Percentiles rank a stretch among this genome's conserved stretches.
These are phyloP conservation scores for Bambusicola thoracicus DNA, from an alignment of 2,113 vertebrate genomes.

Conservation along the genomic window DNA sequence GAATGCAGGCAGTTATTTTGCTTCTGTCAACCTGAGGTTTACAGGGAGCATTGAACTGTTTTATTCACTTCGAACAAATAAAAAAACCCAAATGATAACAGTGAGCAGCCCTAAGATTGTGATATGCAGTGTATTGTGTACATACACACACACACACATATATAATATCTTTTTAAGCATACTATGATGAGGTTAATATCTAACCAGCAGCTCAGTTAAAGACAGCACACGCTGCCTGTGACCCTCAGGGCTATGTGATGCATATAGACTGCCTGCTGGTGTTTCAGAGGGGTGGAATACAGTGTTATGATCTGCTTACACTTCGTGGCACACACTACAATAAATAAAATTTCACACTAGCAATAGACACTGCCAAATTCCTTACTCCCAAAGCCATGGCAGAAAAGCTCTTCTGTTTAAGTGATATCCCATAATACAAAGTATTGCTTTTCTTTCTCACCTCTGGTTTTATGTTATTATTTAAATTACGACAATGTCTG, in stretches of 20 bases:
- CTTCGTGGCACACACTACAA: background rate
- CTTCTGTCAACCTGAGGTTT: background rate
- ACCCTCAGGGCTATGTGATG: background rate
- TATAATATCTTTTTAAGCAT: background rate
- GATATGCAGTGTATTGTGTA: background rate
- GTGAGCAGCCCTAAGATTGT: background rate
- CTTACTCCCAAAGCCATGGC: background rate
- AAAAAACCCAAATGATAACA: background rate
- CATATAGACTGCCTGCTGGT: background rate
- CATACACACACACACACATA: background rate
- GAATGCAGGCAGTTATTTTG: background rate
- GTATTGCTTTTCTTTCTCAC: background rate
- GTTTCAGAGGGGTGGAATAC: background rate
- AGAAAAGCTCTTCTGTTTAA: background rate
- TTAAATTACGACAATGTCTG: background rate
- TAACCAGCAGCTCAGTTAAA: background rate
- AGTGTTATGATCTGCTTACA: background rate
- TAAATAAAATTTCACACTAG: background rate
- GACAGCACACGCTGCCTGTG: background rate
- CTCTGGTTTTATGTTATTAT: background rate
- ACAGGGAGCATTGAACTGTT: background rate
- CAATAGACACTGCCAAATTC: background rate
- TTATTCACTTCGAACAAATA: background rate
- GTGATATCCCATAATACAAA: background rate
- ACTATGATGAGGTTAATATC: background rate